Evolutionary conservation across 2,113 vertebrate species (phyloP).

Genomic region (Nothoprocta pentlandii): DNA sequence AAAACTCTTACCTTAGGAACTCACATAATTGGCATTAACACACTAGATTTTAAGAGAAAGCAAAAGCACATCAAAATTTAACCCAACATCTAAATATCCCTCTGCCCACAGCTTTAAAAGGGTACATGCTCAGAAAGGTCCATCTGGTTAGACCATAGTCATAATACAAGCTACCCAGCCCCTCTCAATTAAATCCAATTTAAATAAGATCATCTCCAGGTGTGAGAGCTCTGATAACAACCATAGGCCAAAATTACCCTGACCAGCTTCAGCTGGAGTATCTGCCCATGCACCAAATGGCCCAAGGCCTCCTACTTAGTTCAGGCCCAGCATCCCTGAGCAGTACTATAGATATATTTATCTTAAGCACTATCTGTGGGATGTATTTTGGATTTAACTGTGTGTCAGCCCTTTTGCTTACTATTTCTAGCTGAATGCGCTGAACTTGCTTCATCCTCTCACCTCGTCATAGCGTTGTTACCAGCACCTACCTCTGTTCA

Average conservation of each 20-base stretch:
- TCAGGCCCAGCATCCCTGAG: neutral
- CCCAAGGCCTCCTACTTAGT: neutral
- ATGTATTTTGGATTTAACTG: neutral
- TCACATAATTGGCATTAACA: fast-evolving
- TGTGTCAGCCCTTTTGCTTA: neutral
- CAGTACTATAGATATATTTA: fast-evolving
- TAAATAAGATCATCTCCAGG: neutral
- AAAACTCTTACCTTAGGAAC: neutral
- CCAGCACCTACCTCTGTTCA: neutral
- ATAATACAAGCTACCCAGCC: fast-evolving
- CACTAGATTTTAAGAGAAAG: neutral
- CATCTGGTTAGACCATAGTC: fast-evolving
- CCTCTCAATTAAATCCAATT: neutral
- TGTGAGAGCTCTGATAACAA: neutral
- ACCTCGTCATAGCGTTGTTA: fast-evolving
- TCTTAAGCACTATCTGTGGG: neutral
- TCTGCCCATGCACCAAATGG: fast-evolving
- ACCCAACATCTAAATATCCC: neutral
- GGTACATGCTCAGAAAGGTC: fast-evolving
- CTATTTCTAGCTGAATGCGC: neutral
- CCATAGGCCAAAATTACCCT: neutral
- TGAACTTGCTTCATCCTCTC: neutral
- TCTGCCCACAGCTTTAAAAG: fast-evolving
- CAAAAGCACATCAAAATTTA: neutral
- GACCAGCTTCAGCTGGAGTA: neutral